Evolutionary conservation across 2,888 invertebrate genomes (phyloP).

Genomic region (Alloscopus bannaensis): DNA sequence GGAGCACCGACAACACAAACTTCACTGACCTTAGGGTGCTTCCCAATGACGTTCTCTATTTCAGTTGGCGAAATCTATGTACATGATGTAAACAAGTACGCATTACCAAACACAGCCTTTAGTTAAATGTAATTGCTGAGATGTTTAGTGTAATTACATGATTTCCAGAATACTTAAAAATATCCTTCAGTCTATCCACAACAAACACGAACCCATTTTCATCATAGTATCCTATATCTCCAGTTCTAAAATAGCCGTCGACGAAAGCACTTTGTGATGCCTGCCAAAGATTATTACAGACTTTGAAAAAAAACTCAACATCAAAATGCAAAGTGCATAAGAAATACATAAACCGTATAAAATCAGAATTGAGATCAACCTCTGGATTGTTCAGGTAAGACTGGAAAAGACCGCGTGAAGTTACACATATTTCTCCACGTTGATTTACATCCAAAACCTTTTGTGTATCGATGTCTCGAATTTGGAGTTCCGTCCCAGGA

Average conservation of each 20-base stretch:
- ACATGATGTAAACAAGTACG: too few species aligned
- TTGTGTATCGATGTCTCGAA: constrained; percentile 37
- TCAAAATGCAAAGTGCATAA: not conserved
- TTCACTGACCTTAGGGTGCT: constrained; percentile 66
- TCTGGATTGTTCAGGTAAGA: constrained; percentile 48
- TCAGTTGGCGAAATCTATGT: constrained; percentile 70
- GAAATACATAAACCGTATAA: not conserved
- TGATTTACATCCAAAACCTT: constrained; percentile 43
- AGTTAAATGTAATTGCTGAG: too few species aligned
- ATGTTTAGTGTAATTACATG: too few species aligned
- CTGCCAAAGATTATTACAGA: constrained; percentile 32
- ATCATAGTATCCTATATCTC: constrained; percentile 69
- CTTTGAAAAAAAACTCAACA: not conserved
- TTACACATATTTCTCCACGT: constrained; percentile 48
- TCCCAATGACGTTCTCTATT: constrained; percentile 66
- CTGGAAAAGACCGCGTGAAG: constrained; percentile 28
- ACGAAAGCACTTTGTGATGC: constrained; percentile 50
- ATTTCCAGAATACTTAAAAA: constrained; percentile 68
- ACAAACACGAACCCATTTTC: constrained; percentile 62
- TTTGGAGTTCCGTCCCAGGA: constrained; percentile 50
- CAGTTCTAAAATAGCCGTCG: constrained; percentile 66
- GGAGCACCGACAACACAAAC: constrained; percentile 63
- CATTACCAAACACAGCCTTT: not conserved
- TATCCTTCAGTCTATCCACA: constrained; percentile 68
- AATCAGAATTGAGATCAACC: constrained; percentile 11